Base-by-base conservation (phyloP, 2,797 vertebrate species). In the Danio choprae region DNA sequence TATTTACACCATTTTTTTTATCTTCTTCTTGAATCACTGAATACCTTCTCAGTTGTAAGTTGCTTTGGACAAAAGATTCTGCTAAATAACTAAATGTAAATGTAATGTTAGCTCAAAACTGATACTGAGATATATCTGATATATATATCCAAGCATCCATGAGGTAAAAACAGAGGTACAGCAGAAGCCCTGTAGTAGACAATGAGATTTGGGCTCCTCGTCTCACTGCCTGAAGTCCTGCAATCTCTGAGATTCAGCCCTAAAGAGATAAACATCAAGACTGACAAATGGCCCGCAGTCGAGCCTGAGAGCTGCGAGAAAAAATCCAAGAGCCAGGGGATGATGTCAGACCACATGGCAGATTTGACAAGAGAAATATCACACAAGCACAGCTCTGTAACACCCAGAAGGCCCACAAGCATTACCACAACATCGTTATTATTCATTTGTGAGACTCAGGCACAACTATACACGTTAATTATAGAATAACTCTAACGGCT, bases 211-310 rank as follows among this genome's bases (percentile, higher is more conserved):
- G 58, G 11, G 44, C 51, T 48, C 5, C 51, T 41, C 44, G 13
- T 63, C 29, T 41, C 59, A 16, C 44, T 58, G 53, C 55, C 44
- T 71, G 67, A 40, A 22, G n/a, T 48, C 59, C 64, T 16, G 6
- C 56, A 6, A 10, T 60, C 44, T 76, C 12, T 56, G 40, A 77
- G 63, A 53, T 69, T 70, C 56, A 60, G 58, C 72, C 65, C 38
- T 43, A 69, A 81, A 60, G 43, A 36, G 55, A 73, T 50, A 69
- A 69, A 59, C 64, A 81, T 63, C 64, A 62, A 18, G 12, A 51
- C 73, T 44, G 51, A 43, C 38, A 60, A 70, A 62, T 40, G 74
- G 70, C 60, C 50, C 38, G 18, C 60, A 65, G 74, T 55, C 10
- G 18, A 40, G 38, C 16, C 74, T 55, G 59, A 53, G 74, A 76